Conservation (phyloP, 1,140 invertebrate species). For the Bradynema listronoti region DNA sequence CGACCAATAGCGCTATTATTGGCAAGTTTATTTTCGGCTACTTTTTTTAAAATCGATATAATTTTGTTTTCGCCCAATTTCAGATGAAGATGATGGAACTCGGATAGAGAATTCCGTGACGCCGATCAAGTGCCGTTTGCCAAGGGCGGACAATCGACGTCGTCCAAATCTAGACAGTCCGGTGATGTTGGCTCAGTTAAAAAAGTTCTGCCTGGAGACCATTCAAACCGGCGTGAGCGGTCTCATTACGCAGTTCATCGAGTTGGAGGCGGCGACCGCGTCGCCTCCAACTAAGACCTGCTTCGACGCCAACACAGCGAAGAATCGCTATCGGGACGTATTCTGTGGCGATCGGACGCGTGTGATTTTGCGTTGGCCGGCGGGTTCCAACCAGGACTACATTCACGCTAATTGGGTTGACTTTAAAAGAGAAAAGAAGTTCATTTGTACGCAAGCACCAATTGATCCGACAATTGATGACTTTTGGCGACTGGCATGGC, state of each 20-base stretch:
- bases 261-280: slow-evolving; percentile 9
- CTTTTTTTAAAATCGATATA: too few species aligned
- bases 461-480: slow-evolving; percentile 58
- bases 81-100: slow-evolving; percentile 26
- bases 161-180: neutral
- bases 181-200: slow-evolving; percentile 1
- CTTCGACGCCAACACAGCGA: slow-evolving; percentile 25
- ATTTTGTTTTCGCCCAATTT: too few species aligned
- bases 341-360: slow-evolving; percentile 19
- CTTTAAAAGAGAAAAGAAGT: slow-evolving; percentile 10
- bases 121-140: slow-evolving; percentile 1
- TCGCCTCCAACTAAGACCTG: slow-evolving; percentile 11
- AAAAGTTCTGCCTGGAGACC: slow-evolving; percentile 10
- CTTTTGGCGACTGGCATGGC: slow-evolving; percentile 61
- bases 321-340: slow-evolving; percentile 29
- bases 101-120: slow-evolving; percentile 23
- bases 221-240: slow-evolving; percentile 21
- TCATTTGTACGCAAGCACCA: slow-evolving; percentile 59
- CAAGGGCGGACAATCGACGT: neutral
- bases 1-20: too few species aligned
- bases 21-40: too few species aligned
- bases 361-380: slow-evolving; percentile 10
- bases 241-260: slow-evolving; percentile 19
- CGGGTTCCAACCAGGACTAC: slow-evolving; percentile 13
- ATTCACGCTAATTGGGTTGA: slow-evolving; percentile 25